phyloP scores from a whole-genome alignment of 2,797 vertebrate species.

The Moxostoma hubbsi region DNA sequence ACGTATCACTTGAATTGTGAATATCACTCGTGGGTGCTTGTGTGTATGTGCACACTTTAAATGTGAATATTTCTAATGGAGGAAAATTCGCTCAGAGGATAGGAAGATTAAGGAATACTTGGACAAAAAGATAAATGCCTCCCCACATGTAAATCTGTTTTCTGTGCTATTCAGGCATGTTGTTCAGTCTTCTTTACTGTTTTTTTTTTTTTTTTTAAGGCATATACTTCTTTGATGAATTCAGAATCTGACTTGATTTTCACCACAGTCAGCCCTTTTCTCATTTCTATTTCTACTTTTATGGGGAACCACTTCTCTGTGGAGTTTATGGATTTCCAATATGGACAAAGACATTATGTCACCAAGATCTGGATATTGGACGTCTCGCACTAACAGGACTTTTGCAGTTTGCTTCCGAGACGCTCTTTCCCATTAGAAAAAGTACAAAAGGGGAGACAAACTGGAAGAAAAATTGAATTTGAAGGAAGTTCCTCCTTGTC shows the following conservation, averaged over 20 bases:
- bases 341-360: background rate
- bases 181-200: background rate
- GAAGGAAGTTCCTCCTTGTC: constrained; percentile 38
- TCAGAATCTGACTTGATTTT: constrained; percentile 20
- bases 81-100: constrained; percentile 21
- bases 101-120: constrained; percentile 20
- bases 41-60: constrained; percentile 48
- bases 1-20: constrained; percentile 49
- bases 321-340: constrained; percentile 5
- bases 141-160: constrained; percentile 25
- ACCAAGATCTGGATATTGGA: background rate
- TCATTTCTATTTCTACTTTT: constrained; percentile 16
- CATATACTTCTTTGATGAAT: background rate
- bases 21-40: constrained; percentile 48
- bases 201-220: background rate
- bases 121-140: constrained; percentile 25
- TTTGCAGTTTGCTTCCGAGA: background rate
- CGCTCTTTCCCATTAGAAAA: background rate
- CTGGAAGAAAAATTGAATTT: background rate
- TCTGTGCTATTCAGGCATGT: background rate
- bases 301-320: constrained; percentile 36
- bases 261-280: constrained; percentile 34
- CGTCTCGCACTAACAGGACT: constrained; percentile 1
- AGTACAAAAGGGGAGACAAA: background rate
- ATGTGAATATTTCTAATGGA: constrained; percentile 47